These are phyloP conservation scores for Podotricha telesiphe DNA, from an alignment of 2,888 invertebrate species.

Conservation along the genomic window DNA sequence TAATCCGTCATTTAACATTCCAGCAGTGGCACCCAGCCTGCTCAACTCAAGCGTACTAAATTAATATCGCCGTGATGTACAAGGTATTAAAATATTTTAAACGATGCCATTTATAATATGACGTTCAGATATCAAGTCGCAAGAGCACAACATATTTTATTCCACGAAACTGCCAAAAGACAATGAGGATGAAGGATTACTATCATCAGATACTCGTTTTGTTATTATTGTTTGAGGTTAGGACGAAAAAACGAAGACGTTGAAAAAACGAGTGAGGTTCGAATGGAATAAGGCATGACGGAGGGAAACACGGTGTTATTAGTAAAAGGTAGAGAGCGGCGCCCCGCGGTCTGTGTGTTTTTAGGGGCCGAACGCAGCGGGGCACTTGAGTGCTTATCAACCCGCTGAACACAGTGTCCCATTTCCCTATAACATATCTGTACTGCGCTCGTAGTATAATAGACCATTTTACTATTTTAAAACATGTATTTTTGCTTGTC, in stretches of 20 bases:
- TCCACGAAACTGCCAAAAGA: slow-evolving; percentile 83
- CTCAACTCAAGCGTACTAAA: slow-evolving; percentile 80
- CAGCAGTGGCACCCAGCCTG: slow-evolving; percentile 76
- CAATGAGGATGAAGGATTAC: slow-evolving; percentile 83
- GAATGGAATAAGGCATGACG: slow-evolving; percentile 79
- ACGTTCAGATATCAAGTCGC: slow-evolving; percentile 80
- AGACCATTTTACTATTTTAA: slow-evolving; percentile 10
- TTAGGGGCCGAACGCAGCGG: slow-evolving; percentile 68
- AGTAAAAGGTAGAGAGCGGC: slow-evolving; percentile 60
- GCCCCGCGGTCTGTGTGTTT: slow-evolving; percentile 82
- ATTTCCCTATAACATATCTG: slow-evolving; percentile 25
- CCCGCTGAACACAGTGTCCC: slow-evolving; percentile 42
- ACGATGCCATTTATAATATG: slow-evolving; percentile 82
- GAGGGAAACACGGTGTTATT: slow-evolving; percentile 79
- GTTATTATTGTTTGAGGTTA: slow-evolving; percentile 75
- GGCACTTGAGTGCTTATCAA: slow-evolving; percentile 65
- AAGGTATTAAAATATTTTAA: slow-evolving; percentile 83
- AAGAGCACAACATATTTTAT: slow-evolving; percentile 79
- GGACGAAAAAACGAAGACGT: slow-evolving; percentile 64
- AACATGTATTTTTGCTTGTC: slow-evolving; percentile 31
- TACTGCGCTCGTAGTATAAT: slow-evolving; percentile 27
- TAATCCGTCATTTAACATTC: slow-evolving; percentile 82
- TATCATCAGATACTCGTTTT: slow-evolving; percentile 80
- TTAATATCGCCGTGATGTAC: slow-evolving; percentile 81
- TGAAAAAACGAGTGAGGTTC: slow-evolving; percentile 76